Conservation (phyloP, 2,113 vertebrate genomes). For the Coptodon rendalli region DNA sequence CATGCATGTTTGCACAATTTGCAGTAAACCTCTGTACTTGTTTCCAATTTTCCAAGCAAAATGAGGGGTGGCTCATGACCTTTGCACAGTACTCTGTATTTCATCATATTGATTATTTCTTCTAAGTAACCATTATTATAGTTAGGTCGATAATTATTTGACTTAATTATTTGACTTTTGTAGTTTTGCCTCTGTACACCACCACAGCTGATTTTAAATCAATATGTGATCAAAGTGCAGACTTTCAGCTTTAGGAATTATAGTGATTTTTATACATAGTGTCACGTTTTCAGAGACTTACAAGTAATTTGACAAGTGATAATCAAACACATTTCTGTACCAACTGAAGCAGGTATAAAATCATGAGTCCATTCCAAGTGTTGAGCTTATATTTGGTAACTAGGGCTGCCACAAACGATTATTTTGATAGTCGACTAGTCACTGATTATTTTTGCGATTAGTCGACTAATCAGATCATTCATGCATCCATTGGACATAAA, state of each 20-base stretch:
- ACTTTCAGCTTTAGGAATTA: neutral
- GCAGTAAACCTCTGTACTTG: neutral
- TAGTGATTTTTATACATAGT: neutral
- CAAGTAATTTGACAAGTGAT: neutral
- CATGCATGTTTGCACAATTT: neutral
- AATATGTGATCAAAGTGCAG: neutral
- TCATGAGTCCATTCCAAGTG: neutral
- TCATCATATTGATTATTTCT: neutral
- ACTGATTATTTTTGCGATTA: too few species aligned
- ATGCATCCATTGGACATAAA: too few species aligned
- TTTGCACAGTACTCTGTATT: neutral
- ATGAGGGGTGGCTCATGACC: neutral
- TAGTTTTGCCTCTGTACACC: neutral
- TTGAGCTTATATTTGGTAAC: neutral
- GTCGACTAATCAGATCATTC: too few species aligned
- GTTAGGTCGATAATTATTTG: neutral
- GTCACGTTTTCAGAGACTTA: neutral
- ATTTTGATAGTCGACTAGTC: too few species aligned
- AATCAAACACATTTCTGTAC: neutral
- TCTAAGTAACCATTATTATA: neutral
- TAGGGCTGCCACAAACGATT: too few species aligned
- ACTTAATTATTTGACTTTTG: neutral
- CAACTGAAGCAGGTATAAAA: neutral
- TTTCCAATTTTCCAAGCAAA: neutral
- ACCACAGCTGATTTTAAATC: neutral